Base-by-base conservation (phyloP, 2,113 vertebrate species). In the Rhinichthys klamathensis region DNA sequence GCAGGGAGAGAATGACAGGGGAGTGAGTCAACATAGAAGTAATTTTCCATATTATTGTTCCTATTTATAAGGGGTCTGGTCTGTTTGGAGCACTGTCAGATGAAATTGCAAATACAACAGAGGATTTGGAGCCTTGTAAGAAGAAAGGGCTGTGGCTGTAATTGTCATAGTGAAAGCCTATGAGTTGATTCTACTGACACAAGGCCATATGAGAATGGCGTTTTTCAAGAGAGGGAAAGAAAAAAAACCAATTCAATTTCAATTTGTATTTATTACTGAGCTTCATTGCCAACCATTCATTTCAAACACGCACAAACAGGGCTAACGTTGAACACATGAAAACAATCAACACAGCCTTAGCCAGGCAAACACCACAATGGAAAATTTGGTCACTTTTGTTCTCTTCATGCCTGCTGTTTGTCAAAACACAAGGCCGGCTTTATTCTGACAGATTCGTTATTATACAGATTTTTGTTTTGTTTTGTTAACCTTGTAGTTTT, bases 341-440 rank as follows among this genome's bases (percentile, higher is more conserved):
- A 60, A 58, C 15, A 25, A 23, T 16, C 18, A 70, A 32, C 49
- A 60, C 35, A 77, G 2, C 25, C 23, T 35, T 44, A n/a, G 76
- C 35, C 35, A 80, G 38, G 76, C 44, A 9, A 21, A 74, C 12
- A 21, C 6, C 44, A 30, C 30, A 69, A 10, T 0, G 27, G 23
- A 77, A 38, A 18, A 80, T 85, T n/a, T 35, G 21, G 10, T 32
- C 23, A n/a, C 32, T 38, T 76, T 65, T 69, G 89, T 67, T 86
- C 83, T 90, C 84, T 84, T 3, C 83, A 35, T 15, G 38, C 88
- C 92, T 94, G 92, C 89, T 92, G 88, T 92, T 93, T 90, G 90
- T 93, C 91, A 88, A 51, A 0, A 77, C 56, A 77, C 80, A 75
- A 44, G 84, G 86, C 88, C 85, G n/a, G n/a, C n/a, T 86, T 91